Base-by-base conservation (phyloP, 2,888 invertebrate genomes). In the Orthosia gothica region DNA sequence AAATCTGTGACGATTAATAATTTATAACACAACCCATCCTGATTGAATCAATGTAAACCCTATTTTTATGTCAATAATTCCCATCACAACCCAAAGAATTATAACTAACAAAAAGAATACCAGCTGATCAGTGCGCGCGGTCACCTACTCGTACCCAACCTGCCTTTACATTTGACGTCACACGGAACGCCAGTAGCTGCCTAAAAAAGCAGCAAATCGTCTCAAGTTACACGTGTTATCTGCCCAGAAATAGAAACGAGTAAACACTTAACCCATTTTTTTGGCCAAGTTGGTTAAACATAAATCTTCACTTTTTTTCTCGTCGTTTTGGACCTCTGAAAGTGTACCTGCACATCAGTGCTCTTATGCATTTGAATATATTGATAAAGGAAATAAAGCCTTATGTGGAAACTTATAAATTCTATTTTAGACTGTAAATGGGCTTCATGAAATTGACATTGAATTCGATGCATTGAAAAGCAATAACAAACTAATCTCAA, bases 261-360 rank as follows among this genome's bases (percentile, higher is more conserved):
- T 92, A 93, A 92, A 94, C 93, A 93, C 93, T 94, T 93, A 93
- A 92, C 93, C 93, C 91, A 93, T 92, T 94, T 94, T 69, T 94
- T 94, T 93, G 89, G 89, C 88, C 75, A 82, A 87, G 89, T 89
- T 84, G 89, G 82, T 92, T 92, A 91, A 91, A 91, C 91, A 94
- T 94, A 92, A 94, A 95, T 94, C 93, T 91, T 88, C 75, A 82
- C 68, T 73, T 92, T 93, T 88, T 89, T 85, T 86, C 57, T 58
- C 23, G 16, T 85, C 88, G 74, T 84, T 88, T 83, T 82, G 75
- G 76, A 78, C 79, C 85, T 85, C 76, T 81, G 80, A 76, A 81
- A 79, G 73, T 81, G 83, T 78, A 92, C 93, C 93, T 93, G 92
- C 88, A 81, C 87, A 87, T 86, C 87, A 79, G 71, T 72, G 63